Base-by-base conservation (phyloP, 2,797 vertebrate species). In the Leucoraja ocellata region DNA sequence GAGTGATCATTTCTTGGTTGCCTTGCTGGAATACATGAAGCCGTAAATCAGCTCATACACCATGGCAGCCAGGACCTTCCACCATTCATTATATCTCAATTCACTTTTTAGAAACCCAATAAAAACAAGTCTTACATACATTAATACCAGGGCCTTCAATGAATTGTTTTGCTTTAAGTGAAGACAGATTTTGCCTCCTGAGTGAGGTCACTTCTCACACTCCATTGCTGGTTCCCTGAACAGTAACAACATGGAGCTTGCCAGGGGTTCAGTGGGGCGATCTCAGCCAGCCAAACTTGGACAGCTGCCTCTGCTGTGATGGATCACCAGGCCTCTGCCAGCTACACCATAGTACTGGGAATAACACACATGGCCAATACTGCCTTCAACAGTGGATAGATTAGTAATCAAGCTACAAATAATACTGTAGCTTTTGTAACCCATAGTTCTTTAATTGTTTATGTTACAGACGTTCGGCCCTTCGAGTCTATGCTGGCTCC, bases 241-340 rank as follows among this genome's bases (percentile, higher is more conserved):
- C 98, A 98, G 97, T 98, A 98, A 98, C 97, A 98, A 95, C 98
- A 97, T 97, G 97, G 96, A 97, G 96, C 97, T 96, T 97, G 97
- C 96, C 96, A 97, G 95, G 94, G 93, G 95, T 98, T 98, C 97
- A 97, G 98, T 98, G 95, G 97, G 94, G 95, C 97, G 97, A 98
- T 97, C 98, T 97, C 97, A 96, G 97, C 97, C 97, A 97, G 96
- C 94, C 96, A 94, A 95, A 95, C 97, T 96, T 96, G 98, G 97
- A 98, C 97, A 97, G 97, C 97, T 97, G 96, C 96, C 96, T 97
- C 94, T 94, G 96, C 95, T 94, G 96, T 98, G 98, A 98, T 98
- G 97, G 97, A 98, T 98, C 97, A 97, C 97, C 96, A 96, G 97
- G 96, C 96, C 93, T 94, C 93, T 95, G 95, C 95, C 95, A 95